Conservation (phyloP, 2,113 vertebrate genomes). For the Crotalus viridis region DNA sequence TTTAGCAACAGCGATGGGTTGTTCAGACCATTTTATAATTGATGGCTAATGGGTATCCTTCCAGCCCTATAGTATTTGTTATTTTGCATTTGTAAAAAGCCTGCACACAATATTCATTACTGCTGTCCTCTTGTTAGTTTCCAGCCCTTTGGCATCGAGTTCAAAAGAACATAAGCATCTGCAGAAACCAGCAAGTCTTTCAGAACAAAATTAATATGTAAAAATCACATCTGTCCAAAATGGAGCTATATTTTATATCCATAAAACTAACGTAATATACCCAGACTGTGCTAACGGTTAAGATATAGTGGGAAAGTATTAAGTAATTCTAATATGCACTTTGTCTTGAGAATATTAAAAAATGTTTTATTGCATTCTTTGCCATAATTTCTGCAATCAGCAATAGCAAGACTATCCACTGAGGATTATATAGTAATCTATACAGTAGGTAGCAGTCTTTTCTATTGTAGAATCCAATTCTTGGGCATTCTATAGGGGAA, state of each 20-base stretch:
- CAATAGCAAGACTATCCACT: background rate
- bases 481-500: background rate
- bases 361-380: background rate
- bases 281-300: background rate
- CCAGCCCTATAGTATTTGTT: background rate
- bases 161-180: background rate
- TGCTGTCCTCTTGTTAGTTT: background rate
- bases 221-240: background rate
- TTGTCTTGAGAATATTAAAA: background rate
- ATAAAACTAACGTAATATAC: background rate
- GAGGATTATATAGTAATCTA: background rate
- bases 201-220: background rate
- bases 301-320: background rate
- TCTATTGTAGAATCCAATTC: background rate
- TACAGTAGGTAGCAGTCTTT: background rate
- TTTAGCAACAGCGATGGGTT: background rate
- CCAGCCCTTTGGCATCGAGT: background rate
- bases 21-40: background rate
- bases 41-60: background rate
- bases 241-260: background rate
- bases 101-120: background rate
- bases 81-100: background rate
- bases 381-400: background rate
- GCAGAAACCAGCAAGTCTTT: background rate
- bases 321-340: background rate